Evolutionary conservation across 2,797 vertebrate species (phyloP).

Genomic region (Zalophus californianus): DNA sequence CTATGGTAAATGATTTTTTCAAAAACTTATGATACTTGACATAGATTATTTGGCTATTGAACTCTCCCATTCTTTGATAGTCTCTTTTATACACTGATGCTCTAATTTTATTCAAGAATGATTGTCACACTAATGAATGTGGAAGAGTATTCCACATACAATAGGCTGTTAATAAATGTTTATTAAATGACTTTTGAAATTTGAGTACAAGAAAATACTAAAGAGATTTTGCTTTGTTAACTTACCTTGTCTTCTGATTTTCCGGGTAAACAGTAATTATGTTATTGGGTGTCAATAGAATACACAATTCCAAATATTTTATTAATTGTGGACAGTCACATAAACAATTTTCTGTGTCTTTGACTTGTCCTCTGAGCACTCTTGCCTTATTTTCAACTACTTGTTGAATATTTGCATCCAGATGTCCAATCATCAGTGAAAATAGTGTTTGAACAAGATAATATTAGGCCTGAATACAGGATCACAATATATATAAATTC

Average conservation of each 20-base stretch:
- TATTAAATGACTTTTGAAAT: constrained; percentile 26
- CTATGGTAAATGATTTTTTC: background rate
- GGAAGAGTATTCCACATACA: background rate
- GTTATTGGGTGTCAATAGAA: background rate
- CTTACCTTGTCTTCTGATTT: background rate
- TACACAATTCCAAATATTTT: constrained; percentile 40
- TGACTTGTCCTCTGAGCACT: background rate
- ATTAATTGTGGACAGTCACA: background rate
- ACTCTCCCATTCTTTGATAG: background rate
- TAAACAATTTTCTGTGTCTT: background rate
- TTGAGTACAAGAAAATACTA: background rate
- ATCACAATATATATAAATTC: background rate
- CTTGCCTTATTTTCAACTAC: constrained; percentile 25
- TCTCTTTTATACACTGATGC: background rate
- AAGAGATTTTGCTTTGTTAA: constrained; percentile 24
- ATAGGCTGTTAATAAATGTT: background rate
- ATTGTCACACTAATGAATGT: background rate
- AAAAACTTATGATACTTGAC: background rate
- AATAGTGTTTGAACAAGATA: constrained; percentile 22
- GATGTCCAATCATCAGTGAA: background rate
- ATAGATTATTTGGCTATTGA: background rate
- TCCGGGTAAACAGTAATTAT: background rate
- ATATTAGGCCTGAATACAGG: background rate
- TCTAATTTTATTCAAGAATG: constrained; percentile 2
- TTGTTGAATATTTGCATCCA: background rate